Evolutionary conservation across 2,113 vertebrate species (phyloP).

Genomic region (Danio rerio): DNA sequence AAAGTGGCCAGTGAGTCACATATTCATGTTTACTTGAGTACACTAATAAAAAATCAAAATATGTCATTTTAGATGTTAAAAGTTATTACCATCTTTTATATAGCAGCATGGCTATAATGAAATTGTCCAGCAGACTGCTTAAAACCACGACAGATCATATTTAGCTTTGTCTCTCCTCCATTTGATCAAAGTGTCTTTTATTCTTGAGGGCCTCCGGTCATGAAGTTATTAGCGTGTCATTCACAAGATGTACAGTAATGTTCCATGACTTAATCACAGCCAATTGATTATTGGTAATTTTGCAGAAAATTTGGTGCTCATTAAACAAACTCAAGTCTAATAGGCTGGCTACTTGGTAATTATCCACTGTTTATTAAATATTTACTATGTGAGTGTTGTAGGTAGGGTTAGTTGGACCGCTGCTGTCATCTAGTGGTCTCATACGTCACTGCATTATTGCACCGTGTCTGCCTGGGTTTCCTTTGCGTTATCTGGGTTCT

Average conservation of each 20-base stretch:
- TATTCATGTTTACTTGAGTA: too few relatives aligned
- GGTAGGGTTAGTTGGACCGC: neutral
- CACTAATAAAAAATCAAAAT: too few relatives aligned
- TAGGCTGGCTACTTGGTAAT: neutral
- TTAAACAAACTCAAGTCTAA: constrained; percentile 1
- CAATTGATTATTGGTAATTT: neutral
- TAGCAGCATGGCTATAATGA: neutral
- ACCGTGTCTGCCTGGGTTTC: neutral
- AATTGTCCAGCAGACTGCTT: neutral
- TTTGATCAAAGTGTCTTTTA: neutral
- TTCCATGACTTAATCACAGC: neutral
- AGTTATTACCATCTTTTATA: too few relatives aligned
- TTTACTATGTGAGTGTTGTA: neutral
- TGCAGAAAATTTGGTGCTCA: neutral
- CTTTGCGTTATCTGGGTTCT: too few relatives aligned
- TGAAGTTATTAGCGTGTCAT: neutral
- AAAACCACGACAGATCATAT: neutral
- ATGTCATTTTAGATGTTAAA: too few relatives aligned
- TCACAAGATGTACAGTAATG: neutral
- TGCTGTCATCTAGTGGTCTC: constrained; percentile 31
- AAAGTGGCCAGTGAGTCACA: too few relatives aligned
- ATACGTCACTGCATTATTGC: neutral
- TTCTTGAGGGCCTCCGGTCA: neutral
- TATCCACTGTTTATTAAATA: neutral
- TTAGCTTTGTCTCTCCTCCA: neutral